phyloP scores from a whole-genome alignment of 2,888 invertebrate genomes.

The Corbicula japonica region DNA sequence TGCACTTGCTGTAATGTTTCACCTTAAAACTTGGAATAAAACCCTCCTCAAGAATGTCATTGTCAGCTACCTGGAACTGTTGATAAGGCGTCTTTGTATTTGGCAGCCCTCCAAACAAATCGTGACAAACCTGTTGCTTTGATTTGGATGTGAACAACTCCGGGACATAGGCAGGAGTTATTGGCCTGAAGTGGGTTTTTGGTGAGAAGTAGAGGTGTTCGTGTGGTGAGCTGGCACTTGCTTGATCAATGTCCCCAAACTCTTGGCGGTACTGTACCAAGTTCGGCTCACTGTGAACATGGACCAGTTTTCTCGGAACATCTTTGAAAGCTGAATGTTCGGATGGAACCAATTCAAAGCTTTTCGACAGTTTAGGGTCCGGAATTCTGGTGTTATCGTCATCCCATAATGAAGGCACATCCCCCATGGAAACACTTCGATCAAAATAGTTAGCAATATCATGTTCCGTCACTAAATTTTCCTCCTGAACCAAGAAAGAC shows the following conservation, averaged over 20 bases:
- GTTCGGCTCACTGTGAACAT: slow-evolving; percentile 80
- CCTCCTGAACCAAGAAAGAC: slow-evolving; percentile 44
- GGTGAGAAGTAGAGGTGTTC: slow-evolving; percentile 93
- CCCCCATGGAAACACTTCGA: slow-evolving; percentile 68
- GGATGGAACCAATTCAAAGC: slow-evolving; percentile 79
- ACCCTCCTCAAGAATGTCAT: slow-evolving; percentile 70
- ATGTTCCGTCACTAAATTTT: slow-evolving; percentile 35
- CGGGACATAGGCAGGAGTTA: slow-evolving; percentile 84
- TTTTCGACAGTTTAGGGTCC: slow-evolving; percentile 69
- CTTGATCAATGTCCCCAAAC: slow-evolving; percentile 68
- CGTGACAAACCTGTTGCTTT: slow-evolving; percentile 61
- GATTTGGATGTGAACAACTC: slow-evolving; percentile 42
- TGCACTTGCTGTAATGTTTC: slow-evolving; percentile 88
- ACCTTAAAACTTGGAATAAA: slow-evolving; percentile 91
- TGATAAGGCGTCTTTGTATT: slow-evolving; percentile 73
- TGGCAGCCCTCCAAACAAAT: slow-evolving; percentile 77
- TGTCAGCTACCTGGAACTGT: slow-evolving; percentile 60
- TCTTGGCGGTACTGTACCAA: slow-evolving; percentile 61
- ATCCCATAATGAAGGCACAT: slow-evolving; percentile 63
- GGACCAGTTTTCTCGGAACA: slow-evolving; percentile 74
- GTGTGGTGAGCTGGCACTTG: slow-evolving; percentile 73
- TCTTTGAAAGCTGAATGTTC: slow-evolving; percentile 81
- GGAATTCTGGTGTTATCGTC: slow-evolving; percentile 32
- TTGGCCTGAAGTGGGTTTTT: slow-evolving; percentile 94
- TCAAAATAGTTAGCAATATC: slow-evolving; percentile 43